These are phyloP conservation scores for Bombus huntii DNA, from an alignment of 1,140 invertebrate genomes.

Conservation along the genomic window DNA sequence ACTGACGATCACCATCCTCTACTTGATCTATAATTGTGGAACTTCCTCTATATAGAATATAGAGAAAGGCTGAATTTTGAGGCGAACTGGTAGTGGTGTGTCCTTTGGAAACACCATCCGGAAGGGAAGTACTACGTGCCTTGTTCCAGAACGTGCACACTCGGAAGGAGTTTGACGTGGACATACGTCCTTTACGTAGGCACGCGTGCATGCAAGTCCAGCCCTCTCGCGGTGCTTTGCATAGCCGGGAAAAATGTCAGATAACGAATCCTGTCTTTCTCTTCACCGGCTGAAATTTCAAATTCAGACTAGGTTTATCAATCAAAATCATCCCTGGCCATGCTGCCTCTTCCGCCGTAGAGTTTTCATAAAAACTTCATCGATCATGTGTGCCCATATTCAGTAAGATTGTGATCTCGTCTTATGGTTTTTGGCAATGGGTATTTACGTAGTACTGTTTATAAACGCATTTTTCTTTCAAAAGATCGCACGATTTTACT, in stretches of 20 bases:
- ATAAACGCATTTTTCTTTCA: not conserved
- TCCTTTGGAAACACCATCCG: conserved; percentile 48
- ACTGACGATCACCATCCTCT: not conserved
- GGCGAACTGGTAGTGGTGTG: not conserved
- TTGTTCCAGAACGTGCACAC: conserved; percentile 47
- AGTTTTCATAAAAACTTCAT: conserved; percentile 63
- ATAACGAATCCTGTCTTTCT: conserved; percentile 6
- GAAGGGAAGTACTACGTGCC: conserved; percentile 44
- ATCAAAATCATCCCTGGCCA: conserved; percentile 47
- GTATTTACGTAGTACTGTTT: not conserved
- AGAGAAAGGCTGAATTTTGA: not conserved
- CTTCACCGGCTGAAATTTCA: conserved; percentile 45
- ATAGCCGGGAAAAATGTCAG: conserved; percentile 9
- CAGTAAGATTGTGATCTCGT: not conserved
- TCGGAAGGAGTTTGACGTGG: conserved; percentile 53
- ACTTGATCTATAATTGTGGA: not conserved
- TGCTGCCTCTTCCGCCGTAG: not conserved
- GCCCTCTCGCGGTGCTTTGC: not conserved
- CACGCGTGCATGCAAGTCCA: conserved; percentile 31
- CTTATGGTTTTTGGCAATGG: not conserved
- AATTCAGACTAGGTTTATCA: conserved; percentile 56
- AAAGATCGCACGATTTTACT: not conserved
- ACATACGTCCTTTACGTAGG: conserved; percentile 31
- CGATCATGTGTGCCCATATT: conserved; percentile 38
- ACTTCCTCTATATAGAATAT: not conserved